phyloP scores from a whole-genome alignment of 2,113 vertebrate species.

The Saguinus imperator region DNA sequence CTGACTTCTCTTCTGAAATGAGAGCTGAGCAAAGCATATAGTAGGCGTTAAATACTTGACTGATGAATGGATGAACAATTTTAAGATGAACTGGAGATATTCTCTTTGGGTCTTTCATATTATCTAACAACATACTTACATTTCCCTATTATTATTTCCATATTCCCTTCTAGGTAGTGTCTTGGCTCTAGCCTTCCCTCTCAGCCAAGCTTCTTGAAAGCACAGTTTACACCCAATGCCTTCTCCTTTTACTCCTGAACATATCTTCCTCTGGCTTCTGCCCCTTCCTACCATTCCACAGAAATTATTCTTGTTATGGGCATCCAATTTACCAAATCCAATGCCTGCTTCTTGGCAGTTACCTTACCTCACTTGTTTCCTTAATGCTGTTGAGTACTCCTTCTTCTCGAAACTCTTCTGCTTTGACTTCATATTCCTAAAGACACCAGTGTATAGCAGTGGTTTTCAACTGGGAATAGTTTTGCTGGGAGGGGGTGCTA shows the following conservation, averaged over 20 bases:
- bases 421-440: not conserved
- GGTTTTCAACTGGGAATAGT: not conserved
- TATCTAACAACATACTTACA: not conserved
- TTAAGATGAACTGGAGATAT: not conserved
- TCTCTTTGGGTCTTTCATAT: not conserved
- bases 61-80: not conserved
- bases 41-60: not conserved
- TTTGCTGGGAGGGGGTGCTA: not conserved
- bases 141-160: not conserved
- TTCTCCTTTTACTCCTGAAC: not conserved
- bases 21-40: not conserved
- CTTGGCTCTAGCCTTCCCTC: not conserved
- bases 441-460: not conserved
- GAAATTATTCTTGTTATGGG: not conserved
- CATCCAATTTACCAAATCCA: not conserved
- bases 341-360: not conserved
- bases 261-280: not conserved
- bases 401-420: not conserved
- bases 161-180: not conserved
- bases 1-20: not conserved
- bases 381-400: not conserved
- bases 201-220: not conserved
- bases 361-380: not conserved
- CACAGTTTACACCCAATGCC: not conserved
- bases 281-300: not conserved